Conservation (phyloP, 2,888 invertebrate species). For the Elegia similella region DNA sequence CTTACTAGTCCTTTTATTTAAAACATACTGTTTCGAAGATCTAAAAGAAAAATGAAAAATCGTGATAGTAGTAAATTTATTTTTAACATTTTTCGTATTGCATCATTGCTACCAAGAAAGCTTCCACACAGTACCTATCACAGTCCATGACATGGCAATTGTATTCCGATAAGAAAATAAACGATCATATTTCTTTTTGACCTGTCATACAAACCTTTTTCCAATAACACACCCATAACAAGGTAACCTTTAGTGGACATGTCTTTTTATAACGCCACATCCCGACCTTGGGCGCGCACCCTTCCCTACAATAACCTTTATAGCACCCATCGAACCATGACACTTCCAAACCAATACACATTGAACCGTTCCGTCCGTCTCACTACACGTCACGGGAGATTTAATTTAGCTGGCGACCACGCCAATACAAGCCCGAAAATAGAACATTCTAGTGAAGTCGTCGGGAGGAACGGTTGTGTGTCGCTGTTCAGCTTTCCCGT, state of each 20-base stretch:
- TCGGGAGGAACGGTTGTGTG: slow-evolving; percentile 54
- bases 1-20: too few species aligned
- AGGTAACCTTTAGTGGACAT: slow-evolving; percentile 18
- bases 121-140: too few species aligned
- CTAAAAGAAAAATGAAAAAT: too few species aligned
- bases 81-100: too few species aligned
- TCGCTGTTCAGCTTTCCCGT: slow-evolving; percentile 18
- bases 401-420: slow-evolving; percentile 38
- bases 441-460: slow-evolving; percentile 54
- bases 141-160: not conserved
- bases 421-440: slow-evolving; percentile 48
- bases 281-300: slow-evolving; percentile 56
- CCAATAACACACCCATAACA: slow-evolving; percentile 4
- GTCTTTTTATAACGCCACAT: slow-evolving; percentile 40
- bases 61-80: too few species aligned
- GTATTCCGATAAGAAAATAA: not conserved
- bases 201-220: not conserved
- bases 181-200: not conserved
- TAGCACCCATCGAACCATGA: slow-evolving; percentile 53
- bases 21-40: too few species aligned
- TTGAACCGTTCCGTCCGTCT: slow-evolving; percentile 35
- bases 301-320: slow-evolving; percentile 48
- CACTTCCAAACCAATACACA: slow-evolving; percentile 44
- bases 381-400: slow-evolving; percentile 29
- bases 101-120: too few species aligned